A percentile compares a stretch with the other conserved stretches of the same genome.
Conservation (phyloP, 2,113 vertebrate genomes). For the Archocentrus centrarchus region DNA sequence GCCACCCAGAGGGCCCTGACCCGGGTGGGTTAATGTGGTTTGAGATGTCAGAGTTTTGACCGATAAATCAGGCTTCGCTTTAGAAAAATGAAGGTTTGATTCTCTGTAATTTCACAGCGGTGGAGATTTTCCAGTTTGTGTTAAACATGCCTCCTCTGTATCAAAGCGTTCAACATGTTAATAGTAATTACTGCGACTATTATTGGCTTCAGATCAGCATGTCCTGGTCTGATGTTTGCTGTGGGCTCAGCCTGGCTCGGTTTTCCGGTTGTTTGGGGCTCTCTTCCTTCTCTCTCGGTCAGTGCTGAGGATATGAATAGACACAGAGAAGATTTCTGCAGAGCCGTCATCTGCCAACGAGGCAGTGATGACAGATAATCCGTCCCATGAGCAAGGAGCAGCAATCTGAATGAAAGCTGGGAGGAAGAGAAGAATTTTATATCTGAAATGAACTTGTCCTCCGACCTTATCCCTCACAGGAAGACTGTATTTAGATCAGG, state of each 20-base stretch:
- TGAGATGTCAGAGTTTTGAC: neutral
- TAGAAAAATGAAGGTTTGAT: conserved; percentile 6
- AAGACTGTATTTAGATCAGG: too few relatives aligned
- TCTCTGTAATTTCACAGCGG: conserved; percentile 7
- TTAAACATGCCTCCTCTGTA: neutral
- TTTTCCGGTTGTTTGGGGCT: conserved; percentile 29
- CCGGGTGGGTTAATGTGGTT: conserved; percentile 5
- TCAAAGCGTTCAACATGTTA: conserved; percentile 12
- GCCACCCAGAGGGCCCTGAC: conserved; percentile 6
- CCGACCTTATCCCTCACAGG: neutral
- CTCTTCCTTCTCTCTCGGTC: conserved; percentile 19
- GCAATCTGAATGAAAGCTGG: neutral
- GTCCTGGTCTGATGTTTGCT: conserved; percentile 1
- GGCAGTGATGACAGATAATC: conserved; percentile 2
- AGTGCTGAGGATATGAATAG: conserved; percentile 41
- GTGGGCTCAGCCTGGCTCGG: conserved; percentile 4
- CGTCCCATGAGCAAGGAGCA: neutral
- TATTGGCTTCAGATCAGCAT: conserved; percentile 23
- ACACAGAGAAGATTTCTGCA: conserved; percentile 26
- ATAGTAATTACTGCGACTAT: conserved; percentile 33
- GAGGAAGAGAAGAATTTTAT: neutral
- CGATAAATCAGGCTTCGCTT: neutral
- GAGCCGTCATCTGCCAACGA: conserved; percentile 22
- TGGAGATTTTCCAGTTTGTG: conserved; percentile 13
- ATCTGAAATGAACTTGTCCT: neutral